These are phyloP conservation scores for Drosophila greeni DNA, from an alignment of 2,888 invertebrate genomes.

Conservation along the genomic window DNA sequence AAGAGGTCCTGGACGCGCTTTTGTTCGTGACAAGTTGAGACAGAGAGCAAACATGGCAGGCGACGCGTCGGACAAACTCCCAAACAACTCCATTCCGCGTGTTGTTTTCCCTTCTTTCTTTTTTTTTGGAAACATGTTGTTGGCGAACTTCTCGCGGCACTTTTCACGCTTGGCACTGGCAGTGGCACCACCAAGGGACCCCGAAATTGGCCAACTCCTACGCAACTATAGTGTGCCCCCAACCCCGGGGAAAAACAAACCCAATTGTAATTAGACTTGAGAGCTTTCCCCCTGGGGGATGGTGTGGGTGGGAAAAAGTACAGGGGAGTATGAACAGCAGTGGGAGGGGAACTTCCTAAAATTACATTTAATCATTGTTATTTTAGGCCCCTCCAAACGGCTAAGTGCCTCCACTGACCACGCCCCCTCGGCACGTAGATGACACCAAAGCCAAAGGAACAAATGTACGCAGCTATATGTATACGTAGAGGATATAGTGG, in stretches of 20 bases:
- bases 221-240: constrained; percentile 4
- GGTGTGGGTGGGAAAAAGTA: constrained; percentile 5
- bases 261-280: constrained; percentile 43
- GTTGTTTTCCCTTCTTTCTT: constrained; percentile 3
- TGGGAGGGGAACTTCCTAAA: constrained; percentile 21
- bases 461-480: constrained; percentile 8
- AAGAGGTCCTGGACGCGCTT: constrained; percentile 17
- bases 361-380: constrained; percentile 44
- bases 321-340: not conserved
- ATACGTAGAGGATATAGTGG: constrained; percentile 11
- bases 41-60: constrained; percentile 58
- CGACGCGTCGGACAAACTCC: constrained; percentile 37
- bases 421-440: constrained; percentile 21
- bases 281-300: constrained; percentile 13
- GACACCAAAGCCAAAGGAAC: constrained; percentile 21
- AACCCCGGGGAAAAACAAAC: constrained; percentile 1
- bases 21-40: constrained; percentile 60
- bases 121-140: constrained; percentile 7
- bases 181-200: constrained; percentile 15
- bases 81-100: constrained; percentile 57
- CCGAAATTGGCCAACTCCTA: constrained; percentile 30
- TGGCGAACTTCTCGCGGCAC: constrained; percentile 43
- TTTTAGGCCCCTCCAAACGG: constrained; percentile 26
- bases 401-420: constrained; percentile 28
- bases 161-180: constrained; percentile 56